Percentiles rank a stretch among this genome's conserved stretches.
phyloP scores from a whole-genome alignment of 2,113 vertebrate species.

The Tichodroma muraria region DNA sequence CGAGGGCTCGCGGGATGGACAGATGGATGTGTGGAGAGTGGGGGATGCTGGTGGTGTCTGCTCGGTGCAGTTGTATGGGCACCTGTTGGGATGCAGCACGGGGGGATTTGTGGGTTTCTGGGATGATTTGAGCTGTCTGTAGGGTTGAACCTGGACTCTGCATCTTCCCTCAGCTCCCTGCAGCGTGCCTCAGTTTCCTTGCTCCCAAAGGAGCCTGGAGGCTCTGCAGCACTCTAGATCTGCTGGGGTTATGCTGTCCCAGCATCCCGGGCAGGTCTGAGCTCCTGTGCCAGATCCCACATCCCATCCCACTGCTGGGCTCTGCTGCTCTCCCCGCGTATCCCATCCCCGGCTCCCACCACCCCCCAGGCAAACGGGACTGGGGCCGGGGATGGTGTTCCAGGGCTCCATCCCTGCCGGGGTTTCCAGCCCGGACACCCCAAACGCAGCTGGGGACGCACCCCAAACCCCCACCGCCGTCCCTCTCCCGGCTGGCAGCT shows the following conservation, averaged over 20 bases:
- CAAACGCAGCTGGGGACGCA: accelerated
- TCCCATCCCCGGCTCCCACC: background rate
- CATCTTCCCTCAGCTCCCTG: background rate
- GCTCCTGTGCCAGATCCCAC: background rate
- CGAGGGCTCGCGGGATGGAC: background rate
- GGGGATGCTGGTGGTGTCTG: background rate
- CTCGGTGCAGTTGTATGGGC: accelerated
- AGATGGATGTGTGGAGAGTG: accelerated
- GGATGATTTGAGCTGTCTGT: background rate
- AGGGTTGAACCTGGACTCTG: background rate
- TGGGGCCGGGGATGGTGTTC: background rate
- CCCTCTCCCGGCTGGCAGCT: background rate
- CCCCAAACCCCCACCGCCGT: accelerated
- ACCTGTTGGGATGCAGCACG: background rate
- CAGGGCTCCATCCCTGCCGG: background rate
- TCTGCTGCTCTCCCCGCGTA: accelerated
- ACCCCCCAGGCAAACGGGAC: accelerated
- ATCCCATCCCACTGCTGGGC: background rate
- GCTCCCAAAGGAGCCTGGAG: accelerated
- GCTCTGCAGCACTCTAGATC: background rate
- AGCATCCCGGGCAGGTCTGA: background rate
- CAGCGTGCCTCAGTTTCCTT: background rate
- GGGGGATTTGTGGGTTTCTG: background rate
- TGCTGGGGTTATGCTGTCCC: background rate
- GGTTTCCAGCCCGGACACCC: background rate